Evolutionary conservation across 2,888 invertebrate genomes (phyloP).

Genomic region (Drosophila borealis): DNA sequence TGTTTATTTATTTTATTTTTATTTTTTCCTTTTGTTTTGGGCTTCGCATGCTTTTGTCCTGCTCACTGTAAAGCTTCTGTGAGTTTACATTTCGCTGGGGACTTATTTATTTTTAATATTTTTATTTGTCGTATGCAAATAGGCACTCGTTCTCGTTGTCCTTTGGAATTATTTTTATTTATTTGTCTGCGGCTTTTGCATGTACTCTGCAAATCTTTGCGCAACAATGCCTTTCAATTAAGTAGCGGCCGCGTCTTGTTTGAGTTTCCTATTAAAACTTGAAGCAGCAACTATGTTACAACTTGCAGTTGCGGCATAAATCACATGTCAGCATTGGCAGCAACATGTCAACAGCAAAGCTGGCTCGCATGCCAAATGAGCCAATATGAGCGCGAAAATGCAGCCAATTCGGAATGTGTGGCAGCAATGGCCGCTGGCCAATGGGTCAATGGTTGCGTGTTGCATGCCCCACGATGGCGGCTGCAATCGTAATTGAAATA

Average conservation of each 20-base stretch:
- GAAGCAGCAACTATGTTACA: constrained; percentile 14
- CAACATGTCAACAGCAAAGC: constrained; percentile 39
- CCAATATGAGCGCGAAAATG: constrained; percentile 29
- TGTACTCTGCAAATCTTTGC: constrained; percentile 57
- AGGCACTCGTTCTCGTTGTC: constrained; percentile 33
- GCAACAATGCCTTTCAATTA: constrained; percentile 70
- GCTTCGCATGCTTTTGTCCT: constrained; percentile 10
- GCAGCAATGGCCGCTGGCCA: constrained; percentile 11
- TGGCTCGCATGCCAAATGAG: constrained; percentile 29
- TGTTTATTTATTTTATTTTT: constrained; percentile 10
- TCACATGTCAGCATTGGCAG: constrained; percentile 26
- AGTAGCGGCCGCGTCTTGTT: constrained; percentile 24
- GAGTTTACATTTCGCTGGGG: constrained; percentile 43
- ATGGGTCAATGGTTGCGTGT: constrained; percentile 9
- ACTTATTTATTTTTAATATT: constrained; percentile 71
- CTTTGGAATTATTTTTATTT: constrained; percentile 45
- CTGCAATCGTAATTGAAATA: constrained; percentile 70
- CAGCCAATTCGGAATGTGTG: constrained; percentile 29
- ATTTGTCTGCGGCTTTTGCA: constrained; percentile 55
- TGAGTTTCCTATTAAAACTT: not conserved
- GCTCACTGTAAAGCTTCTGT: constrained; percentile 32
- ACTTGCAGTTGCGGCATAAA: constrained; percentile 27
- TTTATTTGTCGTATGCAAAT: constrained; percentile 63
- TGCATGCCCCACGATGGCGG: constrained; percentile 18
- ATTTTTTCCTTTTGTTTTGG: constrained; percentile 3